Evolutionary conservation across 92 coral and sea anemone species (phyloP), one percentile per base, ranked within the genome.

Genomic region (Muricea muricata): DNA sequence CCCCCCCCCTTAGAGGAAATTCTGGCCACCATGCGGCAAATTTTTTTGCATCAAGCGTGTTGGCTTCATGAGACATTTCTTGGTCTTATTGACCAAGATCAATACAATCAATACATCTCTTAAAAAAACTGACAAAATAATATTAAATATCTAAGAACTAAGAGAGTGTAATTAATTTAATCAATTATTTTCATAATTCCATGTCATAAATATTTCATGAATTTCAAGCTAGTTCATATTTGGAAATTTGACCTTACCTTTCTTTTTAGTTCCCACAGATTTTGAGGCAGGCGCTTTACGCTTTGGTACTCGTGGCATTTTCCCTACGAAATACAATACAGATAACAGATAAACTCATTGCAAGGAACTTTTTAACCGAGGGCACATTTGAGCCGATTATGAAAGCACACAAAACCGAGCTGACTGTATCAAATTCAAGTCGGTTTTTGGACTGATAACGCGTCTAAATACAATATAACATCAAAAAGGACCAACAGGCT

Each of bases 221-320:
- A 60, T 24, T 4, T 37, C 5, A 4, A 37, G 4, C 5, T 37
- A 6, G 37, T 52, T 3, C 60, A 17, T 9, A 25, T 7, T 1
- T 17, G 18, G 3, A 18, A 4, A 0, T 17, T 52, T 1, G 9
- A 28, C 1, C 45, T 78, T 13, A 58, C 83, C 83, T 78, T 78
- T 78, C 31, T 55, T 78, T 25, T 78, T 78, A 5, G 33, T 40
- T 25, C 23, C 35, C 3, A 34, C 46, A 8, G 83, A 32, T 18
- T 34, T 21, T 6, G 83, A 14, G 12, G 54, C 71, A 17, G 83
- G 71, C 30, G 83, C 83, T 39, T 78, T 78, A 9, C 83, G 23
- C 39, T 78, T 78, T 58, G 56, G 69, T 37, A 34, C 65, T 56
- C 71, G 29, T 78, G 83, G 83, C 83, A 78, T 78, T 55, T 78